Percentiles rank a stretch among this genome's conserved stretches.
phyloP scores from a whole-genome alignment of 2,888 invertebrate genomes.

The Schizotus pectinicornis region DNA sequence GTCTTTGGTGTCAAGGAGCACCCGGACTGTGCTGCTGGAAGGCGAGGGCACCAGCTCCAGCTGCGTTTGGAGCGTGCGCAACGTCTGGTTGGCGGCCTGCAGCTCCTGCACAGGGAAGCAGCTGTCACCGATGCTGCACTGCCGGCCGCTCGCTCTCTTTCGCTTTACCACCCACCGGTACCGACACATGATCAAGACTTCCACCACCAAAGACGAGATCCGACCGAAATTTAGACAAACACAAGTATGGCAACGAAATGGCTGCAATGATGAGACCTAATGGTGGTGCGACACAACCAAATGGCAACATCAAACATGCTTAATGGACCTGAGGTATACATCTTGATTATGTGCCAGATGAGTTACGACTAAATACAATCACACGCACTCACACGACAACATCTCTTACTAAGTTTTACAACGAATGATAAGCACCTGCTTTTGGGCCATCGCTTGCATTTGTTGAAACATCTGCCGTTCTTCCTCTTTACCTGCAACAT shows the following conservation, averaged over 20 bases:
- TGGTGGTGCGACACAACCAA: constrained; percentile 23
- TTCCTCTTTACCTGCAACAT: constrained; percentile 90
- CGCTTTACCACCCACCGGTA: constrained; percentile 49
- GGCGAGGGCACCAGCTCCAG: constrained; percentile 75
- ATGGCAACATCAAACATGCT: constrained; percentile 48
- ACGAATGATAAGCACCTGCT: constrained; percentile 75
- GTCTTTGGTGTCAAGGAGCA: constrained; percentile 85
- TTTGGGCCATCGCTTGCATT: constrained; percentile 96
- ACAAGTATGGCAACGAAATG: neutral
- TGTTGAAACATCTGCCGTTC: constrained; percentile 96
- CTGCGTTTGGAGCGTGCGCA: constrained; percentile 81
- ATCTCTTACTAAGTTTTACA: constrained; percentile 30
- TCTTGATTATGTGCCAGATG: constrained; percentile 53
- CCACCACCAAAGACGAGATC: constrained; percentile 6
- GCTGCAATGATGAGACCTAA: neutral
- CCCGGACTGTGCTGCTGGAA: constrained; percentile 74
- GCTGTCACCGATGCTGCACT: constrained; percentile 44
- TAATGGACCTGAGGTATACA: constrained; percentile 23
- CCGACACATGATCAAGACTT: constrained; percentile 49
- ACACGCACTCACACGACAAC: constrained; percentile 42
- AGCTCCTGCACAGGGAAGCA: constrained; percentile 71
- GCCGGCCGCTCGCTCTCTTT: constrained; percentile 44
- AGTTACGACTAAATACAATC: constrained; percentile 45
- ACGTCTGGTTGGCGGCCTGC: constrained; percentile 83
- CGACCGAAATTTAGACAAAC: constrained; percentile 1